Evolutionary conservation across 2,113 vertebrate genomes (phyloP).

Genomic region (Callipepla californica): DNA sequence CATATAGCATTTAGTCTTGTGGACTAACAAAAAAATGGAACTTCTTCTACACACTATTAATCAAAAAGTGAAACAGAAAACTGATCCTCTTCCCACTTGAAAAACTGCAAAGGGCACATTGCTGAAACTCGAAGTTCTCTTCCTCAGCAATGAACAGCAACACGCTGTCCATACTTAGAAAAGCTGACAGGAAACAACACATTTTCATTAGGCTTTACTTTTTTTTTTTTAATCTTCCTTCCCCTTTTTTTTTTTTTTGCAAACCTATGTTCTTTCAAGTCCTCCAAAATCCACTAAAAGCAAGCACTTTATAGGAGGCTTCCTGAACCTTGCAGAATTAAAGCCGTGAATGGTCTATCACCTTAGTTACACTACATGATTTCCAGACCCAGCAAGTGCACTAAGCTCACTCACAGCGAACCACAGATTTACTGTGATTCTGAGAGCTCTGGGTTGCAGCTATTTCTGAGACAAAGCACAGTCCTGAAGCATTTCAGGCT

Average conservation of each 20-base stretch:
- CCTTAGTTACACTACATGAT: neutral
- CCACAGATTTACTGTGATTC: neutral
- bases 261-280: neutral
- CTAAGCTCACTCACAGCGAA: neutral
- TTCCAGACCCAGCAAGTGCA: neutral
- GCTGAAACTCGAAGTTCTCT: neutral
- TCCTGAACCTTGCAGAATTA: neutral
- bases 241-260: neutral
- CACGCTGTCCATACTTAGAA: neutral
- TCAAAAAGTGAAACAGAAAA: neutral
- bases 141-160: neutral
- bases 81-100: neutral
- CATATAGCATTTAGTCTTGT: neutral
- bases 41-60: neutral
- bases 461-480: neutral
- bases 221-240: neutral
- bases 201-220: neutral
- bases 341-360: rapidly evolving
- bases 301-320: neutral
- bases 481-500: neutral
- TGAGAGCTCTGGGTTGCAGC: neutral
- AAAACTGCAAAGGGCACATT: neutral
- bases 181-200: neutral
- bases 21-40: neutral
- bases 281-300: neutral